Conservation (phyloP, 2,888 invertebrate genomes). For the Leptinotarsa rubiginosa region DNA sequence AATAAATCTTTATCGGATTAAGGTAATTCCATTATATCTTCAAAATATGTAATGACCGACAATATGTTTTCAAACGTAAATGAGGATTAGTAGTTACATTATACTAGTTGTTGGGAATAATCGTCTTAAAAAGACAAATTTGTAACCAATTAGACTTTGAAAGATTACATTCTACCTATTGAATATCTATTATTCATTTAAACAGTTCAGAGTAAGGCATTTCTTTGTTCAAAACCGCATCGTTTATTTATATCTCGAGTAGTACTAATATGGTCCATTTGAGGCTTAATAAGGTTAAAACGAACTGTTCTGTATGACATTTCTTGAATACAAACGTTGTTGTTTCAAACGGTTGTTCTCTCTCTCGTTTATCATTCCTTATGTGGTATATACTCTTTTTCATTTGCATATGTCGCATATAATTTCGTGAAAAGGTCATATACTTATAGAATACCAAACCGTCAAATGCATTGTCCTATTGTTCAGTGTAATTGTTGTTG, state of each 20-base stretch:
- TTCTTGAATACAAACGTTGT: slow-evolving; percentile 37
- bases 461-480: not conserved
- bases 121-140: not conserved
- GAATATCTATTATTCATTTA: not conserved
- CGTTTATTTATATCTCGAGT: not conserved
- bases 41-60: not conserved
- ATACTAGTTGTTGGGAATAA: not conserved
- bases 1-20: no score
- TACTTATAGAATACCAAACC: not conserved
- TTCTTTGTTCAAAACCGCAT: not conserved
- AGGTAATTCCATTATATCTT: no score
- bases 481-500: not conserved
- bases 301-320: slow-evolving; percentile 40
- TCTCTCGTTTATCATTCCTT: not conserved
- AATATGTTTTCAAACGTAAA: not conserved
- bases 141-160: not conserved
- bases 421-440: not conserved
- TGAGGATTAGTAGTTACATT: not conserved
- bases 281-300: slow-evolving; percentile 36
- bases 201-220: not conserved
- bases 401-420: not conserved
- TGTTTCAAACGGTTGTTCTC: slow-evolving; percentile 18
- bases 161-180: not conserved
- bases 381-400: not conserved
- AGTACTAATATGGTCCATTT: slow-evolving; percentile 29